Evolutionary conservation across 2,888 invertebrate genomes (phyloP).

Genomic region (Aspidiotus destructor): DNA sequence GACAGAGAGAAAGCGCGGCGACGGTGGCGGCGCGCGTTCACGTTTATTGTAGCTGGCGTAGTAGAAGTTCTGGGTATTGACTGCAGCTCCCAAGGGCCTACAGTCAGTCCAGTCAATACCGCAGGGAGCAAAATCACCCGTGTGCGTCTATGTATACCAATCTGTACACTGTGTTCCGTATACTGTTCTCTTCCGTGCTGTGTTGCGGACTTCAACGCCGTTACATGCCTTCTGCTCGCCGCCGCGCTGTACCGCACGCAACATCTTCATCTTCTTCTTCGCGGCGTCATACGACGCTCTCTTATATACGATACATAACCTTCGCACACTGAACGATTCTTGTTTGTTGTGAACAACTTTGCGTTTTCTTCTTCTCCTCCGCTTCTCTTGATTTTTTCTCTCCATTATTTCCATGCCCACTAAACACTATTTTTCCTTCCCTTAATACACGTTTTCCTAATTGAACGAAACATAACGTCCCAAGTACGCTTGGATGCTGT

Average conservation of each 20-base stretch:
- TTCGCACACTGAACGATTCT: conserved; percentile 7
- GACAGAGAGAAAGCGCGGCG: not conserved
- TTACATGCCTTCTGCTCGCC: conserved; percentile 13
- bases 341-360: not conserved
- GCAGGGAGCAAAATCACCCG: conserved; percentile 43
- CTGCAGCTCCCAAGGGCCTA: conserved; percentile 45
- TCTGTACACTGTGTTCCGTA: conserved; percentile 29
- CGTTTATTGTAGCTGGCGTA: conserved; percentile 17
- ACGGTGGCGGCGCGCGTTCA: conserved; percentile 8
- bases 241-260: conserved; percentile 3
- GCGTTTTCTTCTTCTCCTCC: not conserved
- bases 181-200: not conserved
- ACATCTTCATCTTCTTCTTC: conserved; percentile 10
- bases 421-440: conserved; percentile 17
- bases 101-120: conserved; percentile 46
- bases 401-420: conserved; percentile 1
- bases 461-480: conserved; percentile 23
- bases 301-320: not conserved
- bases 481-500: not conserved
- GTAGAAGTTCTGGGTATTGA: conserved; percentile 41
- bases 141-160: conserved; percentile 32
- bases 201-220: conserved; percentile 6
- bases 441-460: conserved; percentile 31
- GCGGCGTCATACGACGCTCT: not conserved
- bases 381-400: conserved; percentile 5